Base-by-base conservation (phyloP, 1,140 invertebrate genomes). In the Myzus persicae region DNA sequence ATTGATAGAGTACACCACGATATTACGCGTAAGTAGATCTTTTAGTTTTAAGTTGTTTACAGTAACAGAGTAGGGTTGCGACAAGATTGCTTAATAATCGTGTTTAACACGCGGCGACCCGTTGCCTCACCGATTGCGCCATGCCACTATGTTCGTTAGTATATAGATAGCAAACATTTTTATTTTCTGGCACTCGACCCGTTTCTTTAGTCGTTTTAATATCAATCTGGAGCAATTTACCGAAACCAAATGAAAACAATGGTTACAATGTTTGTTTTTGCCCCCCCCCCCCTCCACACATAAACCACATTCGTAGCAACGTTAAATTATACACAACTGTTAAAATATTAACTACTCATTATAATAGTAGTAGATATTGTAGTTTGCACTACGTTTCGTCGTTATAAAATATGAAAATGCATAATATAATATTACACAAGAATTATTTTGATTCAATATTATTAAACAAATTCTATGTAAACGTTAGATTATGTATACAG, bases 71-170 rank as follows among this genome's bases (percentile, higher is more conserved):
- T 38, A 11, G 87, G n/a, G 36, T 89, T 36, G 36, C 9, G 22
- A 89, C n/a, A 36, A 89, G 46, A 89, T 89, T 89, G 46, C n/a
- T 89, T 51, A 51, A 51, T 51, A 51, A 51, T 89, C 38, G 8
- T 51, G 87, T 89, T 48, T 26, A 89, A 36, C 22, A 36, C 85
- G 36, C 85, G 85, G 36, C 31, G 20, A 31, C 46, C 18, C 38
- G 18, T 8, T 9, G 22, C 2, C 7, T n/a, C 14, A n/a, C 31
- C 44, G 20, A 22, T 26, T 18, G n/a, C 14, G 22, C 48, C 36
- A n/a, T 36, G 20, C n/a, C 22, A 51, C n/a, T 88, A 36, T 14
- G 26, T 18, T 88, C 44, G 85, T 48, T 76, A 36, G 31, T 18
- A 89, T 51, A 48, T 36, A 48, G 85, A 88, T 22, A 51, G 9